Evolutionary conservation across 2,888 invertebrate genomes (phyloP), one percentile per base, ranked within the genome.

Genomic region (Stramonita haemastoma): DNA sequence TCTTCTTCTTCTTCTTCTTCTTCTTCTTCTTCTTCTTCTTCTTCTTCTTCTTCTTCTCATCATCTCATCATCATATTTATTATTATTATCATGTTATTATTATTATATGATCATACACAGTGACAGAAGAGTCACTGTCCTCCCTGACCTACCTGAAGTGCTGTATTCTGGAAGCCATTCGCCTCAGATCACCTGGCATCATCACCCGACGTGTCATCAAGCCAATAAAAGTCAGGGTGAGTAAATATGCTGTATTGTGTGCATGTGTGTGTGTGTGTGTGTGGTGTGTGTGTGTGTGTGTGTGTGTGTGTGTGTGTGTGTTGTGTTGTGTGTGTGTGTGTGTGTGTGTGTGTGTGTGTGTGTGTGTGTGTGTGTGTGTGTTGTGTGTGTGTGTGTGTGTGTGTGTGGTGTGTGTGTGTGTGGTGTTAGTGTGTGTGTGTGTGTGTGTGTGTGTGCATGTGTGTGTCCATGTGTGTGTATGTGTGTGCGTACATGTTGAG

Each of bases 151-250:
- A 93, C 87, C 84, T 95, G 19, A 93, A 92, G 88, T 92, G 92
- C 29, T 95, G 95, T 91, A 91, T 94, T 2, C 88, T 95, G 89
- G 95, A 95, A 88, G 93, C 94, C 4, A 93, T 95, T 32, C 91
- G 95, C 56, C 87, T 95, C 22, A 89, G 92, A 17, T 92, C 95
- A 19, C 94, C 93, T 32, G 95, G 95, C 13, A 92, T 94, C 29
- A 93, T 95, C 29, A 92, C 93, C 0, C 91, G 95, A 19, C 91
- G 93, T 73, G 95, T 95, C 73, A 90, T 92, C 15, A 93, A 94
- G 79, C 88, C 92, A 6, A 92, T 95, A 60, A 91, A 90, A 57
- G 91, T 94, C 11, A 92, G 92, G 92, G 95, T 95, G 88, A 66
- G 90, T 83, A 8, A 11, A 26, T 19, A 11, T 60, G 19, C 5